phyloP scores from a whole-genome alignment of 2,797 vertebrate species.

The Chaunax sp. region DNA sequence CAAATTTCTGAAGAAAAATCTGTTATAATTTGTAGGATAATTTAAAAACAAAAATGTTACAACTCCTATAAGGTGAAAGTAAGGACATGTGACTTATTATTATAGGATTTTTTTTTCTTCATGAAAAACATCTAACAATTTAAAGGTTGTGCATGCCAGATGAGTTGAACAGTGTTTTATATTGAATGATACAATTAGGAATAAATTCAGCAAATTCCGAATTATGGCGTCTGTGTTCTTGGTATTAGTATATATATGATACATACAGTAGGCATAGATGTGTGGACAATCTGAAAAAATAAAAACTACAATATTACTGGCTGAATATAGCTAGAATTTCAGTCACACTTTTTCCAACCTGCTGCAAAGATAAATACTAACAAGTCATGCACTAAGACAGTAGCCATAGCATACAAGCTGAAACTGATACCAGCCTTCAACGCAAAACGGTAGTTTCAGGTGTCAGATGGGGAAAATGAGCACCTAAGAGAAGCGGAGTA shows the following conservation, averaged over 20 bases:
- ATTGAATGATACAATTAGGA: neutral
- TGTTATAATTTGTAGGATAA: neutral
- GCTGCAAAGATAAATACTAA: neutral
- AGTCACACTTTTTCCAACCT: neutral
- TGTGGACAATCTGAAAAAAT: too few relatives aligned
- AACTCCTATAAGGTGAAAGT: too few relatives aligned
- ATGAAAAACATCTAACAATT: neutral
- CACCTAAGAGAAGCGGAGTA: neutral
- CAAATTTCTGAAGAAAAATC: too few relatives aligned
- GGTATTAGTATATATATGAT: too few relatives aligned
- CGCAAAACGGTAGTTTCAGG: neutral
- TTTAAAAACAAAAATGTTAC: constrained; percentile 10
- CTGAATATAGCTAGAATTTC: neutral
- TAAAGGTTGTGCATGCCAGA: neutral
- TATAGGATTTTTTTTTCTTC: too few relatives aligned
- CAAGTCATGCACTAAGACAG: neutral
- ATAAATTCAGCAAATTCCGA: too few relatives aligned
- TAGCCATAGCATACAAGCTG: neutral
- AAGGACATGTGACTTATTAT: too few relatives aligned
- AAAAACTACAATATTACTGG: neutral
- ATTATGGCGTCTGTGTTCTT: too few relatives aligned
- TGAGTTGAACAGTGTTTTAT: neutral
- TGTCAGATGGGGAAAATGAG: neutral
- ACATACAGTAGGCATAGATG: too few relatives aligned
- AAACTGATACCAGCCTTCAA: neutral